Conservation (phyloP, 2,888 invertebrate genomes). For the Hecatera dysodea region DNA sequence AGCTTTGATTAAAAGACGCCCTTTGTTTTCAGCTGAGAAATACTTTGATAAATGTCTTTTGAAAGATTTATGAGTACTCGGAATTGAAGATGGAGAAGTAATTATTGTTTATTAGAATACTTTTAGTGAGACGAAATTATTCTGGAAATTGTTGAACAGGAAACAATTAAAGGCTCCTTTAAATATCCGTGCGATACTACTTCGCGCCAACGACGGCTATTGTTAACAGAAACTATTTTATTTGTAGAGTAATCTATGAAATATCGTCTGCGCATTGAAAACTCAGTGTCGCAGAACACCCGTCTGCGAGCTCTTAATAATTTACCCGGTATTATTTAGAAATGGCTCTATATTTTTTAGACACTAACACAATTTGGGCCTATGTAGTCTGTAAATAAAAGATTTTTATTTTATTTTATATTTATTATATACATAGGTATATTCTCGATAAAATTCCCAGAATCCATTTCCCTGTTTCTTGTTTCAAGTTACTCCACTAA, state of each 20-base stretch:
- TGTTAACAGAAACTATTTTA: background rate
- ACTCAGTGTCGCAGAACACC: background rate
- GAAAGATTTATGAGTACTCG: conserved; percentile 7
- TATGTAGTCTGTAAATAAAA: too few species aligned
- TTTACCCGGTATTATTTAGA: background rate
- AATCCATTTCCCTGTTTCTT: background rate
- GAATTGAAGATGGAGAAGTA: conserved; percentile 12
- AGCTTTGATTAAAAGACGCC: conserved; percentile 49
- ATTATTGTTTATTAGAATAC: background rate
- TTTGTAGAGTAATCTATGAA: background rate
- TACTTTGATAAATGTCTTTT: conserved; percentile 32
- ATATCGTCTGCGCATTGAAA: background rate
- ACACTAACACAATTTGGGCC: too few species aligned
- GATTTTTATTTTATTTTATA: too few species aligned
- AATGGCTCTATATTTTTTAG: background rate
- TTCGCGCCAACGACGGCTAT: background rate
- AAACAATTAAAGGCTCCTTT: too few species aligned
- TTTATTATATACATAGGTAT: too few species aligned
- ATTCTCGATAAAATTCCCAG: background rate
- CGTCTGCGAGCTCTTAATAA: background rate
- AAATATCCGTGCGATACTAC: too few species aligned
- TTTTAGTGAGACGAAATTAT: background rate
- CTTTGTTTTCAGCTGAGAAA: conserved; percentile 42
- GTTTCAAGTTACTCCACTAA: conserved; percentile 13
- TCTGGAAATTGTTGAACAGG: background rate